These are phyloP conservation scores for Dromas ardeola DNA, from an alignment of 2,113 vertebrate genomes.

Conservation along the genomic window DNA sequence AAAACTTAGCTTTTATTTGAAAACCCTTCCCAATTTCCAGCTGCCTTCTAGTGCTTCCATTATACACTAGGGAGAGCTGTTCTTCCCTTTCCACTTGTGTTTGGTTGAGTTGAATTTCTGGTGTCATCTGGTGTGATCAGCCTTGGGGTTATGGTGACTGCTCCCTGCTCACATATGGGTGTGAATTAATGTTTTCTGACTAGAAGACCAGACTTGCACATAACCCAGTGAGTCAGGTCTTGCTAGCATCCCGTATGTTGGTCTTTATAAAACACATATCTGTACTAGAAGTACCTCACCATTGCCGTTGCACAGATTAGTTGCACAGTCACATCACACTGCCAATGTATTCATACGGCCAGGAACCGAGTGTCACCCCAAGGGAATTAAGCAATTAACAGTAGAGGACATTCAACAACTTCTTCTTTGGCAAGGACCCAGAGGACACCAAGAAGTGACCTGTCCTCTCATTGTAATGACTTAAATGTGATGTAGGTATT, in stretches of 20 bases:
- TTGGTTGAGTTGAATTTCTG: not conserved
- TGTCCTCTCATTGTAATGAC: not conserved
- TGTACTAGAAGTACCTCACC: not conserved
- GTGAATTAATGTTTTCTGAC: not conserved
- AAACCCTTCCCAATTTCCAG: not conserved
- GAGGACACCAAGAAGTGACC: not conserved
- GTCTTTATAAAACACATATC: not conserved
- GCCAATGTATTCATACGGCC: not conserved
- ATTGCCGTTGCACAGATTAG: not conserved
- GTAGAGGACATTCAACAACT: not conserved
- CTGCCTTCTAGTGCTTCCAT: not conserved
- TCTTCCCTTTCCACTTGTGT: not conserved
- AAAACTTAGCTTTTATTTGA: not conserved
- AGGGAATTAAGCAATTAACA: not conserved
- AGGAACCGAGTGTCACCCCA: not conserved
- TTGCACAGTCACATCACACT: not conserved
- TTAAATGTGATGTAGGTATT: not conserved
- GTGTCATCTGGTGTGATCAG: not conserved
- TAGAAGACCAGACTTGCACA: not conserved
- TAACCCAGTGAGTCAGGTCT: not conserved
- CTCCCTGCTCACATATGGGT: rapidly evolving
- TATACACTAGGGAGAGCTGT: not conserved
- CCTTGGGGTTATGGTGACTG: not conserved
- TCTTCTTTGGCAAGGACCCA: not conserved
- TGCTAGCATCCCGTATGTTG: not conserved